Conservation (phyloP, 2,797 vertebrate species). For the Oreonectes daqikongensis region DNA sequence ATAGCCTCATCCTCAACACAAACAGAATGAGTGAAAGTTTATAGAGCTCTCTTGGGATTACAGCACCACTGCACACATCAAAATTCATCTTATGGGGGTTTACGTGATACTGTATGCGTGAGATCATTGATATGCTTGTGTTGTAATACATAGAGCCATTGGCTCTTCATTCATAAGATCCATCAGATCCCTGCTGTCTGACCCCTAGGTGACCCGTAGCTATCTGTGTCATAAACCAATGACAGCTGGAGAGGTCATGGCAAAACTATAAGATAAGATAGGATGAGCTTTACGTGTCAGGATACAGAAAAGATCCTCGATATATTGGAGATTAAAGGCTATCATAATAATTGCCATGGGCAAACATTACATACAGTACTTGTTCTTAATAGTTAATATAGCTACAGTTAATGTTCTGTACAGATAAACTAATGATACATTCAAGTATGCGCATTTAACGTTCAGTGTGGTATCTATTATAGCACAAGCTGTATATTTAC, state of each 20-base stretch:
- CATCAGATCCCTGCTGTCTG: background rate
- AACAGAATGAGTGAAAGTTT: conserved; percentile 5
- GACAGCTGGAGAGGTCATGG: background rate
- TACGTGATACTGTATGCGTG: background rate
- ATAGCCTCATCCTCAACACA: conserved; percentile 32
- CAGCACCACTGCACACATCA: background rate
- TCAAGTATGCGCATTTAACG: too few species aligned
- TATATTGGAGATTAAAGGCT: too few species aligned
- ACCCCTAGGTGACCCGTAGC: background rate
- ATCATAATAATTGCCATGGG: too few species aligned
- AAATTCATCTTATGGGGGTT: background rate
- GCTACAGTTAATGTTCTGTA: too few species aligned
- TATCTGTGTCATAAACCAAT: conserved; percentile 6
- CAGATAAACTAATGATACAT: too few species aligned
- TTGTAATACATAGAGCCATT: background rate
- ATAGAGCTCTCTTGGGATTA: background rate
- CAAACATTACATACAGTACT: too few species aligned
- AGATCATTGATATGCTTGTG: background rate
- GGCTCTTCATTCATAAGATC: background rate
- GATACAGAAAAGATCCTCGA: background rate
- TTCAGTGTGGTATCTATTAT: too few species aligned
- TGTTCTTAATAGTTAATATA: too few species aligned
- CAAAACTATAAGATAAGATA: background rate
- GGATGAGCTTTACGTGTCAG: background rate
- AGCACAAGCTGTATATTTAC: too few species aligned